Evolutionary conservation across 2,888 invertebrate genomes (phyloP).

Genomic region (Eucriotettix oculatus): DNA sequence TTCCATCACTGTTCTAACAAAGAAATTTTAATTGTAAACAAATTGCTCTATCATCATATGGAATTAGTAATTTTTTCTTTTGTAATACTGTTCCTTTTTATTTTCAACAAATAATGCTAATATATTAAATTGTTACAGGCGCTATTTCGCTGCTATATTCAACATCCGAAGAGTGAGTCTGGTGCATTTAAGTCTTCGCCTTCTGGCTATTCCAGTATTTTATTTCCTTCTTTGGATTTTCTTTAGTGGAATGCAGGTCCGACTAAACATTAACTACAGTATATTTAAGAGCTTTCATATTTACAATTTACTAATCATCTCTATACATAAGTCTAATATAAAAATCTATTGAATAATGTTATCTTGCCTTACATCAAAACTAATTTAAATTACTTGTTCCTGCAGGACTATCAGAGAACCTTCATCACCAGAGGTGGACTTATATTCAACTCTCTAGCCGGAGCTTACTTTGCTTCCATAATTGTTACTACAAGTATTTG

Average conservation of each 20-base stretch:
- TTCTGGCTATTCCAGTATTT: slow-evolving; percentile 57
- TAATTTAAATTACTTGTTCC: background rate
- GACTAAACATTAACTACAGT: background rate
- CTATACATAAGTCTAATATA: no score
- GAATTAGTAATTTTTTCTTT: no score
- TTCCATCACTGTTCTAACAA: no score
- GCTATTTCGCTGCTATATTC: slow-evolving; percentile 60
- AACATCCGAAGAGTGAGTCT: slow-evolving; percentile 60
- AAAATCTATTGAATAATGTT: no score
- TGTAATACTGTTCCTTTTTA: no score
- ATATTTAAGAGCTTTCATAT: no score
- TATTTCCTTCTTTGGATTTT: slow-evolving; percentile 66
- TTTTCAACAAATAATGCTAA: no score
- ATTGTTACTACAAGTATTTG: slow-evolving; percentile 51
- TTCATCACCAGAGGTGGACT: slow-evolving; percentile 54
- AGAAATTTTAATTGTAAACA: no score
- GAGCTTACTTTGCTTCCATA: slow-evolving; percentile 50
- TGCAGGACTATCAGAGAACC: slow-evolving; percentile 45
- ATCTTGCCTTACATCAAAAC: no score
- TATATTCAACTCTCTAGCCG: slow-evolving; percentile 48
- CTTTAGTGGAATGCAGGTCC: slow-evolving; percentile 48
- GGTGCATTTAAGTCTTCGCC: slow-evolving; percentile 54
- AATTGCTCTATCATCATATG: no score
- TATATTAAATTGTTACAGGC: slow-evolving; percentile 30
- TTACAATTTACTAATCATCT: no score